phyloP scores from a whole-genome alignment of 2,113 vertebrate genomes.

The Nipponia nippon region DNA sequence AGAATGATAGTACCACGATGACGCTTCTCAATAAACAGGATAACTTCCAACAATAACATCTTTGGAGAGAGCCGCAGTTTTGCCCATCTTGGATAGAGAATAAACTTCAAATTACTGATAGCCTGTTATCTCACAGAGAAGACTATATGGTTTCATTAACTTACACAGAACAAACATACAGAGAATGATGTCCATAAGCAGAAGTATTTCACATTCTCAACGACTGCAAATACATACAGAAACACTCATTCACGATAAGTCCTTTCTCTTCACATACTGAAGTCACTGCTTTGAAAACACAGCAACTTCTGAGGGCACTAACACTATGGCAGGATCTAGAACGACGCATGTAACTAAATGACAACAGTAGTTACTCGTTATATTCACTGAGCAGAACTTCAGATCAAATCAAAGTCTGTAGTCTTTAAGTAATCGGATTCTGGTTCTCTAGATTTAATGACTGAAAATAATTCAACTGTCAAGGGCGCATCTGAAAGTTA shows the following conservation, averaged over 20 bases:
- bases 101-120: not conserved
- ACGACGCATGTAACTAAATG: accelerated
- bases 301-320: not conserved
- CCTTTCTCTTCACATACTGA: not conserved
- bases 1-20: not conserved
- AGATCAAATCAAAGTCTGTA: not conserved
- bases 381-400: not conserved
- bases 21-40: not conserved
- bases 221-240: not conserved
- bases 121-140: not conserved
- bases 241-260: not conserved
- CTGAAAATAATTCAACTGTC: slow-evolving; percentile 13
- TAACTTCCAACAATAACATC: not conserved
- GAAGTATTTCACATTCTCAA: not conserved
- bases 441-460: not conserved
- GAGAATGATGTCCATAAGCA: not conserved
- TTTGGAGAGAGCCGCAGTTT: not conserved
- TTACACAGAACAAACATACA: not conserved
- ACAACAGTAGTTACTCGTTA: not conserved
- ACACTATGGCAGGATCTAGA: not conserved
- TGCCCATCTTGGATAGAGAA: not conserved
- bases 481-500: slow-evolving; percentile 5
- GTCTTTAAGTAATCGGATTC: not conserved
- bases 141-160: not conserved
- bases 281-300: not conserved